phyloP scores from a whole-genome alignment of 2,888 invertebrate species.

The Drosophila bunnanda region DNA sequence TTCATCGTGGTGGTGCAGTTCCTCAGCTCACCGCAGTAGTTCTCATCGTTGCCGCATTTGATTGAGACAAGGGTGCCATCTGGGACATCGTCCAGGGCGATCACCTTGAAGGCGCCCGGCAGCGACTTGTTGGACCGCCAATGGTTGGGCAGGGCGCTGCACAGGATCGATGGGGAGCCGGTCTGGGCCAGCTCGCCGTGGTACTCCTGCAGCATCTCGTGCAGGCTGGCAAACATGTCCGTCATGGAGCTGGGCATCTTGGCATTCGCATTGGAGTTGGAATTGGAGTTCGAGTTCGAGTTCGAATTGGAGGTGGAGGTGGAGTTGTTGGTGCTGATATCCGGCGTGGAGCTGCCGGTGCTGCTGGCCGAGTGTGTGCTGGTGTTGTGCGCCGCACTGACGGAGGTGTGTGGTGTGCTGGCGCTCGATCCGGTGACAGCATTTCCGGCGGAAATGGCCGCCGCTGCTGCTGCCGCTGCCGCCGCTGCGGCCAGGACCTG shows the following conservation, averaged over 20 bases:
- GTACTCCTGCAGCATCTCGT: constrained; percentile 93
- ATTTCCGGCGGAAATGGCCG: constrained; percentile 29
- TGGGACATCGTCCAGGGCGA: constrained; percentile 95
- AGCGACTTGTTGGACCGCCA: constrained; percentile 99
- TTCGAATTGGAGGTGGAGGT: constrained; percentile 48
- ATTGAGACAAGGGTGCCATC: constrained; percentile 98
- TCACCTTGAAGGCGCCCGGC: constrained; percentile 98
- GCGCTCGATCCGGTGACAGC: constrained; percentile 18
- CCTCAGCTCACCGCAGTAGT: constrained; percentile 96
- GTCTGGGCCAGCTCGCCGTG: constrained; percentile 97
- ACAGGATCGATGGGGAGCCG: constrained; percentile 97
- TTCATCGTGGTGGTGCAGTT: constrained; percentile 98
- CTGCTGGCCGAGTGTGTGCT: constrained; percentile 73
- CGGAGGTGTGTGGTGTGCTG: constrained; percentile 8
- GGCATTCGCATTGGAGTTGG: constrained; percentile 50
- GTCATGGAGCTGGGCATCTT: constrained; percentile 88
- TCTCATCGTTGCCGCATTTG: constrained; percentile 98
- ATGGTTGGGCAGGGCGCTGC: constrained; percentile 96
- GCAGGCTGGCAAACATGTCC: constrained; percentile 90
- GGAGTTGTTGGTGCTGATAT: constrained; percentile 47
- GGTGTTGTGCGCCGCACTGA: constrained; percentile 41
- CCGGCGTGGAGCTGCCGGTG: constrained; percentile 65
- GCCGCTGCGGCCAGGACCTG: constrained; percentile 62
- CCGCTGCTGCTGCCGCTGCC: constrained; percentile 60
- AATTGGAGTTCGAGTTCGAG: constrained; percentile 25